phyloP scores from a whole-genome alignment of 2,888 invertebrate species.

The Liopterus haemorrhoidalis region DNA sequence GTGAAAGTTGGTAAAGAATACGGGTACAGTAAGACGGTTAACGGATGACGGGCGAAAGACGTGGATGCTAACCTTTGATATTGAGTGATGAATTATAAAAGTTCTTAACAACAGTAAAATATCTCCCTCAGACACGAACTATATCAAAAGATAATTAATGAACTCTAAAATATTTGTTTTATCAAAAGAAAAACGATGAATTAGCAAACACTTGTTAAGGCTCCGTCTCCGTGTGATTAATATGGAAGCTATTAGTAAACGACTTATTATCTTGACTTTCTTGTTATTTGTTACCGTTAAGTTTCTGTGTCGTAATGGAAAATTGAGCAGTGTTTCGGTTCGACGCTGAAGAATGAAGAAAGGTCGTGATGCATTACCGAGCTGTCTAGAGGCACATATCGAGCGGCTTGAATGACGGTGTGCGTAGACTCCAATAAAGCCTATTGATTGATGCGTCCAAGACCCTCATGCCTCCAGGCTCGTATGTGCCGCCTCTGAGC shows the following conservation, averaged over 20 bases:
- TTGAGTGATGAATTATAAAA: no score
- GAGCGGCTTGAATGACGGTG: no score
- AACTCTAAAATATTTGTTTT: constrained; percentile 20
- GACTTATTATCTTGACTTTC: constrained; percentile 23
- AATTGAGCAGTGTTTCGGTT: constrained; percentile 18
- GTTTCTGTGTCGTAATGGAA: constrained; percentile 14
- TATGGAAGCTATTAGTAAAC: constrained; percentile 11
- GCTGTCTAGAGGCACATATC: no score
- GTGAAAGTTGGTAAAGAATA: no score
- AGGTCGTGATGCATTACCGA: constrained; percentile 39
- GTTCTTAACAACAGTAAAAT: no score
- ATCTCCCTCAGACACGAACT: constrained; percentile 21
- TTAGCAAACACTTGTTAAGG: constrained; percentile 17
- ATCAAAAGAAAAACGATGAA: no score
- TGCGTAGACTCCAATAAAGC: constrained; percentile 17
- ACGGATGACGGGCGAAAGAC: no score
- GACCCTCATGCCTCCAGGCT: constrained; percentile 17
- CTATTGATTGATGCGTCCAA: constrained; percentile 22
- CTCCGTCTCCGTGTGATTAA: constrained; percentile 17
- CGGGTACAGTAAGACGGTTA: no score
- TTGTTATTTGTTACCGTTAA: constrained; percentile 23
- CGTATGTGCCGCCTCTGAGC: constrained; percentile 1
- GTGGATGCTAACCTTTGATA: no score
- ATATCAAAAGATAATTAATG: constrained; percentile 24
- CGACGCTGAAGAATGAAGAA: constrained; percentile 28